Conservation (phyloP, 1,140 invertebrate species). For the Pentalonia nigronervosa region DNA sequence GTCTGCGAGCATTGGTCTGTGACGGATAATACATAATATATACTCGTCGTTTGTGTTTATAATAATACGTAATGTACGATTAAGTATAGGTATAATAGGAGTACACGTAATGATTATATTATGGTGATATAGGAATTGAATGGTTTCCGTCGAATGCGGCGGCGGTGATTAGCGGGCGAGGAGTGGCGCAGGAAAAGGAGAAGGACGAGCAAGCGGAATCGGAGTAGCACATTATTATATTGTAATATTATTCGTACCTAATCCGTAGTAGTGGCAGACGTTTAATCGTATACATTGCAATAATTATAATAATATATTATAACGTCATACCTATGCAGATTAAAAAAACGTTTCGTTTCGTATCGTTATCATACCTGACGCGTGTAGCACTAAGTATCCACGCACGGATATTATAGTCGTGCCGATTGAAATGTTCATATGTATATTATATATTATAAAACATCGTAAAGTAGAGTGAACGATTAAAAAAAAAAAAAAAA, state of each 20-base stretch:
- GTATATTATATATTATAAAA: too few relatives aligned
- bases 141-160: neutral
- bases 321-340: neutral
- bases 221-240: neutral
- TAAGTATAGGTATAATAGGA: neutral
- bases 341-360: neutral
- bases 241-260: slow-evolving; percentile 4
- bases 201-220: neutral
- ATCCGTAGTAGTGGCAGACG: neutral
- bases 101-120: slow-evolving; percentile 1
- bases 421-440: neutral
- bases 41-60: neutral
- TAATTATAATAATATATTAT: neutral
- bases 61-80: too few relatives aligned
- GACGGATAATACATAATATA: neutral
- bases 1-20: neutral
- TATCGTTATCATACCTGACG: neutral
- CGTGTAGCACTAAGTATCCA: neutral
- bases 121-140: neutral
- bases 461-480: too few relatives aligned
- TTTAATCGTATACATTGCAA: neutral
- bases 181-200: neutral
- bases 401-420: neutral
- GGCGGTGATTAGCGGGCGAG: neutral
- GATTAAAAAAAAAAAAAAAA: too few relatives aligned